phyloP scores from a whole-genome alignment of 2,797 vertebrate species.

The Urophycis tenuis region DNA sequence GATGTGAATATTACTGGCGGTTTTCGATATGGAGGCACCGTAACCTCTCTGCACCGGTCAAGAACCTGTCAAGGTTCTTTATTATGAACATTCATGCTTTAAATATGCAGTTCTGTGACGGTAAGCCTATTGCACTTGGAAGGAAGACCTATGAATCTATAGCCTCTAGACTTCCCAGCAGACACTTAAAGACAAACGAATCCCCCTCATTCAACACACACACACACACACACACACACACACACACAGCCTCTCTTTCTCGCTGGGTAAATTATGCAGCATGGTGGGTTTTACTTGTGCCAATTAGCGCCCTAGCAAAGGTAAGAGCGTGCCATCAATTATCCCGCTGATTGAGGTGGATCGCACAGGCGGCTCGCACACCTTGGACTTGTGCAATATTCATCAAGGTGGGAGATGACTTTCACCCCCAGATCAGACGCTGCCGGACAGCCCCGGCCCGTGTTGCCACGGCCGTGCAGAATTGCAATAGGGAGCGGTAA shows the following conservation, averaged over 20 bases:
- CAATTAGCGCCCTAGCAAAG: conserved; percentile 61
- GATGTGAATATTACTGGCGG: neutral
- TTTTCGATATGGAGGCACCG: no score
- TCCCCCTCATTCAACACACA: neutral
- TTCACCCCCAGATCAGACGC: conserved; percentile 43
- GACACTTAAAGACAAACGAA: neutral
- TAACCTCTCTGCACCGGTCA: neutral
- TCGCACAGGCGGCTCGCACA: conserved; percentile 48
- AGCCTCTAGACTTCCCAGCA: conserved; percentile 33
- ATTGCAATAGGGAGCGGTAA: conserved; percentile 53
- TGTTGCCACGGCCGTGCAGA: conserved; percentile 28
- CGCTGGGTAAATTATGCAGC: conserved; percentile 50
- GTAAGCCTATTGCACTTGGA: conserved; percentile 31
- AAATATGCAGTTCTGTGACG: conserved; percentile 6
- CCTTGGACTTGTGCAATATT: conserved; percentile 62
- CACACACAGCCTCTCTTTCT: neutral
- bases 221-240: neutral
- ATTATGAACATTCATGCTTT: conserved; percentile 2
- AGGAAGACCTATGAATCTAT: conserved; percentile 38
- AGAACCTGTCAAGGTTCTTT: neutral
- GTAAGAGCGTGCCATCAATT: conserved; percentile 59
- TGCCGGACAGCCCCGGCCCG: conserved; percentile 37
- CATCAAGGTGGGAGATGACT: conserved; percentile 60
- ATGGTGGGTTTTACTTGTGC: conserved; percentile 52
- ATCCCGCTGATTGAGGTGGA: conserved; percentile 58